Evolutionary conservation across 2,888 invertebrate species (phyloP), one percentile per base, ranked within the genome.

Genomic region (Parnassius glacialis): DNA sequence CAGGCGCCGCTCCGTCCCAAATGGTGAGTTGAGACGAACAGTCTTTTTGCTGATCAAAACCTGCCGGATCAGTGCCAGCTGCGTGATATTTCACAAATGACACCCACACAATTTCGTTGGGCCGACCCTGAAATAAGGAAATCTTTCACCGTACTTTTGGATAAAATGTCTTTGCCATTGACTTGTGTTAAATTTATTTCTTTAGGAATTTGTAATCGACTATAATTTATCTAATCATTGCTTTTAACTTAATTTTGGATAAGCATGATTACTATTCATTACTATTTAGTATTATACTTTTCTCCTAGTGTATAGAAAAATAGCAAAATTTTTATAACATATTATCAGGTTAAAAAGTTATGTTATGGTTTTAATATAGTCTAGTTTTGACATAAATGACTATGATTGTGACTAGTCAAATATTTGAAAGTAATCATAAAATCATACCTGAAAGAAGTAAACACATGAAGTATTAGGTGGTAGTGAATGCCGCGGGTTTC

Each of bases 71-170:
- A 0, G 93, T 91, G 53, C 93, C 93, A 48, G 94, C 94, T 2
- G 95, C 95, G 84, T 96, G 95, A 80, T 96, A 96, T 84, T 96
- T 96, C 73, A 96, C 94, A 80, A 96, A 96, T 41, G 96, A 95
- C 69, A 96, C 93, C 96, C 96, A 96, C 41, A 96, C 95, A 64
- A 95, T 94, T 85, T 96, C 96, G 75, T 94, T 94, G 9, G 94
- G 90, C 59, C 94, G 94, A 42, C 95, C 96, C 86, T 94, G 91
- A 57, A 67, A 66, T 51, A 60, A 62, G 11, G 64, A 59, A 58
- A 55, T 48, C 50, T 53, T 42, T 45, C 57, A 65, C 50, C 57
- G 50, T 45, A 51, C 54, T 55, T 54, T 51, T 53, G 13, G 42
- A 57, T 60, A 64, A 62, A 66, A 25, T 25, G 5, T 25, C 25